Evolutionary conservation across 2,888 invertebrate genomes (phyloP).

Genomic region (Diabrotica balteata): DNA sequence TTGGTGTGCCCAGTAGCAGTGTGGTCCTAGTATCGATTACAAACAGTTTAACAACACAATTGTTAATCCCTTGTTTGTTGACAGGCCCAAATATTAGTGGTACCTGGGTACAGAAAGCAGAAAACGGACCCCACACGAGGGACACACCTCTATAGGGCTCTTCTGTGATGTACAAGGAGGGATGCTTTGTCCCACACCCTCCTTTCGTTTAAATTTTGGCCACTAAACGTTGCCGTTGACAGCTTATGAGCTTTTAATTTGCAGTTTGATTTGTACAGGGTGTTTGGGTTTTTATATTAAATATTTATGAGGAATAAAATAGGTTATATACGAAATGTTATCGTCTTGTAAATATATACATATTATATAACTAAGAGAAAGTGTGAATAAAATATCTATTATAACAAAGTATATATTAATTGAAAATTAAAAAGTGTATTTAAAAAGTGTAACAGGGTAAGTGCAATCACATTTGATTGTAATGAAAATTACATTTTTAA

Average conservation of each 20-base stretch:
- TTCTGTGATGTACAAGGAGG: conserved; percentile 1
- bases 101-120: conserved; percentile 43
- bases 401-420: too few relatives aligned
- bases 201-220: conserved; percentile 17
- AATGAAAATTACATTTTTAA: too few relatives aligned
- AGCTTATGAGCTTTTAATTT: conserved; percentile 15
- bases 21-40: conserved; percentile 53
- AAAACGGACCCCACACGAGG: conserved; percentile 53
- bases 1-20: conserved; percentile 8
- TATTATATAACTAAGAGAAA: too few relatives aligned
- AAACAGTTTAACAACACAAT: conserved; percentile 60
- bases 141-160: conserved; percentile 47
- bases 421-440: too few relatives aligned
- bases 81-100: conserved; percentile 46
- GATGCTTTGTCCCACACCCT: conserved; percentile 22
- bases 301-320: too few relatives aligned
- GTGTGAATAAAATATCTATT: too few relatives aligned
- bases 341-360: too few relatives aligned
- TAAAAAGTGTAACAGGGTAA: too few relatives aligned
- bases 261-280: conserved; percentile 6
- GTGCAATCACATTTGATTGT: too few relatives aligned
- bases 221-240: conserved; percentile 23
- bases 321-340: too few relatives aligned
- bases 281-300: neutral
- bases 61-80: conserved; percentile 60